phyloP scores from a whole-genome alignment of 2,888 invertebrate genomes.

The Chrysomela aeneicollis region DNA sequence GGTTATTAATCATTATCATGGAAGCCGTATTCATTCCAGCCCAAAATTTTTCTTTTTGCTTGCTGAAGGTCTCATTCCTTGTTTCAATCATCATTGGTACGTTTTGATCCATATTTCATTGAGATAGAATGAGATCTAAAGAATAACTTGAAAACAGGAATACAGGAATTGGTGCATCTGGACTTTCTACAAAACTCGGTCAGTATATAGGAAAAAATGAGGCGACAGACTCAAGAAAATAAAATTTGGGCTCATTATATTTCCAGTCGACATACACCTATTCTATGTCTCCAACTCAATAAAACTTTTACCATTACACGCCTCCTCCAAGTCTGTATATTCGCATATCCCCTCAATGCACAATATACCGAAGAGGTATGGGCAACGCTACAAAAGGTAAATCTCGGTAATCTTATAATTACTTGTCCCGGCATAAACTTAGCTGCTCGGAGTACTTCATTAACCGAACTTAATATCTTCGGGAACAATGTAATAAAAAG shows the following conservation, averaged over 20 bases:
- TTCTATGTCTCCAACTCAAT: not conserved
- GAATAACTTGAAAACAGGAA: not conserved
- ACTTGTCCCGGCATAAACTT: constrained; percentile 21
- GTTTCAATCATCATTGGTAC: no score
- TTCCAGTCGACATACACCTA: not conserved
- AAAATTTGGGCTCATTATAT: not conserved
- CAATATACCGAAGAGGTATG: constrained; percentile 11
- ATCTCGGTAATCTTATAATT: constrained; percentile 27
- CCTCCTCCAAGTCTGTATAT: not conserved
- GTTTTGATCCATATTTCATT: no score
- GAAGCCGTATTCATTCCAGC: no score
- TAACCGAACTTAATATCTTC: constrained; percentile 21
- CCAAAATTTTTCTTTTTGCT: no score
- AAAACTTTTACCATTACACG: not conserved
- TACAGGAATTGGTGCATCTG: not conserved
- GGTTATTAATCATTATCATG: no score
- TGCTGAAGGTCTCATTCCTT: no score
- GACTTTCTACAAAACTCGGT: not conserved
- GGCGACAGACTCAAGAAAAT: not conserved
- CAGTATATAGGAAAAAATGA: not conserved
- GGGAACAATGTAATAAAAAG: constrained; percentile 22
- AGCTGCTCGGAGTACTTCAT: constrained; percentile 20
- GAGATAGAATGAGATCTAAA: not conserved
- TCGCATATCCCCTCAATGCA: not conserved
- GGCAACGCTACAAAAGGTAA: constrained; percentile 23